Conservation (phyloP, 1,140 invertebrate genomes). For the Lasioglossum albipes region DNA sequence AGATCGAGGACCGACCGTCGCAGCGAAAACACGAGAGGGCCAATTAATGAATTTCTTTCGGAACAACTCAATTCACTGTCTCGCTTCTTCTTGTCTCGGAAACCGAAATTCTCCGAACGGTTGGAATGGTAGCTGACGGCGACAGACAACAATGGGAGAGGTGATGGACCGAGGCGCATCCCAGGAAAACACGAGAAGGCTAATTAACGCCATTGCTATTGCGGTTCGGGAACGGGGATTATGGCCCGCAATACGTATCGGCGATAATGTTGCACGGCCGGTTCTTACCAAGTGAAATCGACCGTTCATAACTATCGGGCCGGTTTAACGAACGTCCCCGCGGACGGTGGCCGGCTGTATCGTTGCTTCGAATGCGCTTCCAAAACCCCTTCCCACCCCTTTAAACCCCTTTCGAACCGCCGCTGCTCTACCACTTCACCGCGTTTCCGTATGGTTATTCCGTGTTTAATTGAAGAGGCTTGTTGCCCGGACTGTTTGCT, state of each 20-base stretch:
- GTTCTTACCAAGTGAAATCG: slow-evolving; percentile 28
- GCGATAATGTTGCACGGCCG: slow-evolving; percentile 15
- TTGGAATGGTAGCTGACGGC: slow-evolving; percentile 1
- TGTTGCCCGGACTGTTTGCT: slow-evolving; percentile 20
- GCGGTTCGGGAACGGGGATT: slow-evolving; percentile 53
- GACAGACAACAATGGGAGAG: not conserved
- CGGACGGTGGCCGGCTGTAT: not conserved
- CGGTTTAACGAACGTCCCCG: slow-evolving; percentile 29
- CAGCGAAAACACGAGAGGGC: no score
- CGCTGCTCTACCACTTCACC: no score
- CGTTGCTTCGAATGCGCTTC: not conserved
- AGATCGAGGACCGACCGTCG: no score
- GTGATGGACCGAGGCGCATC: not conserved
- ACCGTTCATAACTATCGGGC: slow-evolving; percentile 2
- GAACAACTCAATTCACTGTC: no score
- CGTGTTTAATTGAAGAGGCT: slow-evolving; percentile 41
- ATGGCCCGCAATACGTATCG: slow-evolving; percentile 50
- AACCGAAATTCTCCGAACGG: slow-evolving; percentile 4
- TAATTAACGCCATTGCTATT: slow-evolving; percentile 64
- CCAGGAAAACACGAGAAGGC: slow-evolving; percentile 58
- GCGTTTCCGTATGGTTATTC: slow-evolving; percentile 6
- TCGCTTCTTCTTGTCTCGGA: no score
- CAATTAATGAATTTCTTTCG: no score
- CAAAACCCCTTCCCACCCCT: not conserved
- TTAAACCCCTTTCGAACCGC: no score